These are phyloP conservation scores for Nomada fucata DNA, from an alignment of 2,888 invertebrate genomes.

Conservation along the genomic window DNA sequence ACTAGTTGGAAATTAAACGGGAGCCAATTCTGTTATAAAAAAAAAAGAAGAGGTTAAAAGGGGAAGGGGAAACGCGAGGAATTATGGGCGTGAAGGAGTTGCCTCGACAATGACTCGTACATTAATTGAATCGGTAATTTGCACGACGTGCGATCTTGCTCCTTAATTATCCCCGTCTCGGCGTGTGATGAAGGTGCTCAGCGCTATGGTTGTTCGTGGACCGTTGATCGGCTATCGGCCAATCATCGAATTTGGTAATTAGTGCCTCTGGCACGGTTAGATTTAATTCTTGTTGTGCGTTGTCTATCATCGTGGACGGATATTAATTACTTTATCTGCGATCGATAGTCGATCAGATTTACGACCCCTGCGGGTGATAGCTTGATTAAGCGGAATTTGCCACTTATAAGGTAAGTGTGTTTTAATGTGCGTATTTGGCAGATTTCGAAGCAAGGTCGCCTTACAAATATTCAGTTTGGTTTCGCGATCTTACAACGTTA, in stretches of 20 bases:
- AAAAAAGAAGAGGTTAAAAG: background rate
- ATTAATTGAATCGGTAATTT: slow-evolving; percentile 63
- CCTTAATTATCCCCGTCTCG: slow-evolving; percentile 54
- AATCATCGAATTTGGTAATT: slow-evolving; percentile 30
- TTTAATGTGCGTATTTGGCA: background rate
- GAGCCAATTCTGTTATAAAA: slow-evolving; percentile 10
- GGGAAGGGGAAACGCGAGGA: background rate
- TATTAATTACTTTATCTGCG: slow-evolving; percentile 31
- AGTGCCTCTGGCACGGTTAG: slow-evolving; percentile 21
- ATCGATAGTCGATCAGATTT: background rate
- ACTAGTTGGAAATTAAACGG: slow-evolving; percentile 51
- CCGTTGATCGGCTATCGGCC: slow-evolving; percentile 8
- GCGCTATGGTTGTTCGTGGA: slow-evolving; percentile 17
- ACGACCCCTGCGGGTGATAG: background rate
- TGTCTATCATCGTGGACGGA: background rate
- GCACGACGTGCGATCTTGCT: slow-evolving; percentile 36
- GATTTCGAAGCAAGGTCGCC: too few species aligned
- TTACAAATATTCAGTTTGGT: too few species aligned
- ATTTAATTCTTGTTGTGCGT: slow-evolving; percentile 14
- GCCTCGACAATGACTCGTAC: slow-evolving; percentile 27
- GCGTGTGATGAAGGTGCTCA: slow-evolving; percentile 35
- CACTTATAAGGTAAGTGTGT: background rate
- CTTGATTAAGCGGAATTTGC: background rate
- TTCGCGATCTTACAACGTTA: too few species aligned
- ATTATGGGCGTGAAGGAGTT: slow-evolving; percentile 26